Evolutionary conservation across 1,140 invertebrate genomes (phyloP).

Genomic region (Trialeurodes vaporariorum): DNA sequence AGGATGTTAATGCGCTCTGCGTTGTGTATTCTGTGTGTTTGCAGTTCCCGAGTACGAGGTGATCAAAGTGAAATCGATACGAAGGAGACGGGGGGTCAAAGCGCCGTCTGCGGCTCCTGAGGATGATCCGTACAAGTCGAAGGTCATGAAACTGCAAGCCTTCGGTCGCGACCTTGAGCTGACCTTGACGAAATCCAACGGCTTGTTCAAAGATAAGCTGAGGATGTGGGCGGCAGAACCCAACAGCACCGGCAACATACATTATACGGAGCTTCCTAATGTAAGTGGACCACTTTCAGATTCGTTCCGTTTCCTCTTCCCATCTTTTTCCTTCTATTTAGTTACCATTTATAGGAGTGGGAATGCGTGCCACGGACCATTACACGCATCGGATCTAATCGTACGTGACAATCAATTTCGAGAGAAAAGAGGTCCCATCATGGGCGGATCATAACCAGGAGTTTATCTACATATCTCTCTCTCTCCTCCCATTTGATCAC

Average conservation of each 20-base stretch:
- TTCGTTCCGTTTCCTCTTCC: no score
- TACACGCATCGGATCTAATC: no score
- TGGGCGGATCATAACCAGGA: no score
- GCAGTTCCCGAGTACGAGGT: slow-evolving; percentile 51
- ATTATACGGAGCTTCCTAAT: slow-evolving; percentile 6
- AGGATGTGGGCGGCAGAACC: background rate
- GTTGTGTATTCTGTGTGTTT: slow-evolving; percentile 11
- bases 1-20: no score
- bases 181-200: slow-evolving; percentile 55
- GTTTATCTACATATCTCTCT: no score
- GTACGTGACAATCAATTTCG: no score
- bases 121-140: slow-evolving; percentile 38
- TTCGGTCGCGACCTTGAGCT: slow-evolving; percentile 63
- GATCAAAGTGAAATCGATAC: slow-evolving; percentile 36
- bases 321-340: background rate
- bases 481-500: no score
- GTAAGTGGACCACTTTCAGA: slow-evolving; percentile 1
- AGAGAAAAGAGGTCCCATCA: no score
- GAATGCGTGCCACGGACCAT: no score
- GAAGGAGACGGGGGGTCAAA: slow-evolving; percentile 19
- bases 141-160: slow-evolving; percentile 57
- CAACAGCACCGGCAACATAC: slow-evolving; percentile 2
- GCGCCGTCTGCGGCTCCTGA: slow-evolving; percentile 30
- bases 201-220: slow-evolving; percentile 26
- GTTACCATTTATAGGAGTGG: no score